These are phyloP conservation scores for Chiloscyllium plagiosum DNA, from an alignment of 2,113 vertebrate genomes.

Conservation along the genomic window DNA sequence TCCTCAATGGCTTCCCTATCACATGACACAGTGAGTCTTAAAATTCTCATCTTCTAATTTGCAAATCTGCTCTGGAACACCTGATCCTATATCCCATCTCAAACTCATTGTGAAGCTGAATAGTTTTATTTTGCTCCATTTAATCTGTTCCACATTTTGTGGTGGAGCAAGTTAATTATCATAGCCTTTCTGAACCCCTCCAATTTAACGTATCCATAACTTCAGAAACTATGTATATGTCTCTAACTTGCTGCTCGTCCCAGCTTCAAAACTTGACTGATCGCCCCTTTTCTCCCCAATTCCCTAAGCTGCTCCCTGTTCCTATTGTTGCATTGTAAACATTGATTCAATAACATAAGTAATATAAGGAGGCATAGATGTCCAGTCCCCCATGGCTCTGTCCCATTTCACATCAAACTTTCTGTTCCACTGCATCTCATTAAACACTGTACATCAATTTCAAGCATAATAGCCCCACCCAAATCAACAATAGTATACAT, in stretches of 20 bases:
- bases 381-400: neutral
- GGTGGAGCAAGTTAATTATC: neutral
- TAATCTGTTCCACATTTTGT: neutral
- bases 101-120: neutral
- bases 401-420: neutral
- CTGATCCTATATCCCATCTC: neutral
- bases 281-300: neutral
- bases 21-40: neutral
- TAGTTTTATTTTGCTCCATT: neutral
- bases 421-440: neutral
- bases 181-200: neutral
- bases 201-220: no score
- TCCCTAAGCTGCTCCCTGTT: neutral
- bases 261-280: neutral
- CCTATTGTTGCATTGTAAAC: neutral
- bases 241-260: neutral
- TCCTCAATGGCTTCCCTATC: neutral
- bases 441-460: neutral
- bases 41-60: neutral
- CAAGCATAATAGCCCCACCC: neutral
- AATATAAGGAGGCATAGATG: no score
- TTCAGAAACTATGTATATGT: neutral
- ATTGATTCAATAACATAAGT: no score
- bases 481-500: neutral
- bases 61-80: neutral